Percentiles rank a stretch among this genome's conserved stretches.
phyloP scores from a whole-genome alignment of 1,140 invertebrate species.

The Trichogramma pretiosum region DNA sequence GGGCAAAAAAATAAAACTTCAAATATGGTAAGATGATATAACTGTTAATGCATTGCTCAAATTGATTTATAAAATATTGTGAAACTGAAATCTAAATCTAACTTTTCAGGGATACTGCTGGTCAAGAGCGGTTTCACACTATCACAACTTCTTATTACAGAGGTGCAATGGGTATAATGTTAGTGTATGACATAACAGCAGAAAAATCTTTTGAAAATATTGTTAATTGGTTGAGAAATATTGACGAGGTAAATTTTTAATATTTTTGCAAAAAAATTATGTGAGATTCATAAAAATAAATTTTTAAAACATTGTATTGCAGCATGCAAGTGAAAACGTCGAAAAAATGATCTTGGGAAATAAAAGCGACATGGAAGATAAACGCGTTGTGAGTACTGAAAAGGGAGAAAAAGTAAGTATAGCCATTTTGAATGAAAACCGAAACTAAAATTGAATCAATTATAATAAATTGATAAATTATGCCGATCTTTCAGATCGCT shows the following conservation, averaged over 20 bases:
- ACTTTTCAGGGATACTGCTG: constrained; percentile 76
- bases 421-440: too few relatives aligned
- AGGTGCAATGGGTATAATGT: constrained; percentile 97
- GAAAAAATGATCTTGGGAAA: constrained; percentile 99
- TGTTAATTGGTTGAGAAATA: constrained; percentile 95
- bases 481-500: constrained; percentile 65
- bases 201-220: constrained; percentile 98
- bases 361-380: constrained; percentile 99
- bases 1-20: constrained; percentile 97
- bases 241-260: constrained; percentile 74
- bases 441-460: neutral
- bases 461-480: neutral
- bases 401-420: constrained; percentile 73
- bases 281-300: too few relatives aligned
- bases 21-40: constrained; percentile 95
- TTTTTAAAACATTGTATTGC: constrained; percentile 9
- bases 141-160: constrained; percentile 97
- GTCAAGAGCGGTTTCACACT: constrained; percentile 91
- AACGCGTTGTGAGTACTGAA: constrained; percentile 84
- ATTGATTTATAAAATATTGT: constrained; percentile 1
- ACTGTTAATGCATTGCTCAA: neutral
- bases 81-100: constrained; percentile 19
- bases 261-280: neutral
- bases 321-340: constrained; percentile 99
- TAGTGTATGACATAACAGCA: constrained; percentile 97